phyloP scores from a whole-genome alignment of 1,140 invertebrate species.

The Micrasema longulum region DNA sequence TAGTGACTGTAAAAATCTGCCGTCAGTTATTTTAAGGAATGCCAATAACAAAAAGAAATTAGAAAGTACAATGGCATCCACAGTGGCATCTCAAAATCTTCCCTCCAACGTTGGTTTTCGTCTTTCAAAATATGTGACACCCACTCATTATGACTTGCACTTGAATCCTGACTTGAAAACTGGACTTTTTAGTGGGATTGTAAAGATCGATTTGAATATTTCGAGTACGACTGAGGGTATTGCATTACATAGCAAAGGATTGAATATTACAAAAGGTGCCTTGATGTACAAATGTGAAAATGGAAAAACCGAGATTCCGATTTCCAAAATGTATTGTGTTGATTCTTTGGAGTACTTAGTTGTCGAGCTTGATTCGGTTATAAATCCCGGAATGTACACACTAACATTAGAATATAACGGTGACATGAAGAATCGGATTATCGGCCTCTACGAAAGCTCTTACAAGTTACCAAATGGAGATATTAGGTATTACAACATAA shows the following conservation, averaged over 20 bases:
- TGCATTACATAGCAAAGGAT: constrained; percentile 76
- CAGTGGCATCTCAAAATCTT: not conserved
- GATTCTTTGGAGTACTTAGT: constrained; percentile 59
- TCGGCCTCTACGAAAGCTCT: constrained; percentile 83
- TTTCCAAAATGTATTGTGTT: constrained; percentile 40
- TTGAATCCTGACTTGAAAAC: constrained; percentile 79
- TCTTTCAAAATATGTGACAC: constrained; percentile 75
- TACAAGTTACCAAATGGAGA: constrained; percentile 73
- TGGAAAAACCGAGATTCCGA: constrained; percentile 50
- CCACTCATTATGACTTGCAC: constrained; percentile 80
- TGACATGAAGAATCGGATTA: constrained; percentile 74
- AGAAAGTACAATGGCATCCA: not conserved
- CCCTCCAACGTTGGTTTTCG: constrained; percentile 62
- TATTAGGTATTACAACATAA: no score
- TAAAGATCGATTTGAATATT: constrained; percentile 77
- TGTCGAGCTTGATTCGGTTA: constrained; percentile 66
- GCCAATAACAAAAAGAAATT: not conserved
- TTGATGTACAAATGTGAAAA: constrained; percentile 54
- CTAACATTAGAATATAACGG: constrained; percentile 78
- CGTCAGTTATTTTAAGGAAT: not conserved
- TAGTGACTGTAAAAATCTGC: not conserved
- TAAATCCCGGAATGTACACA: constrained; percentile 73
- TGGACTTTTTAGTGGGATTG: constrained; percentile 78
- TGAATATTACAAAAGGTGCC: constrained; percentile 67
- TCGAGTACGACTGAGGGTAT: constrained; percentile 71